Conservation (phyloP, 2,797 vertebrate species). For the Melopsittacus undulatus region DNA sequence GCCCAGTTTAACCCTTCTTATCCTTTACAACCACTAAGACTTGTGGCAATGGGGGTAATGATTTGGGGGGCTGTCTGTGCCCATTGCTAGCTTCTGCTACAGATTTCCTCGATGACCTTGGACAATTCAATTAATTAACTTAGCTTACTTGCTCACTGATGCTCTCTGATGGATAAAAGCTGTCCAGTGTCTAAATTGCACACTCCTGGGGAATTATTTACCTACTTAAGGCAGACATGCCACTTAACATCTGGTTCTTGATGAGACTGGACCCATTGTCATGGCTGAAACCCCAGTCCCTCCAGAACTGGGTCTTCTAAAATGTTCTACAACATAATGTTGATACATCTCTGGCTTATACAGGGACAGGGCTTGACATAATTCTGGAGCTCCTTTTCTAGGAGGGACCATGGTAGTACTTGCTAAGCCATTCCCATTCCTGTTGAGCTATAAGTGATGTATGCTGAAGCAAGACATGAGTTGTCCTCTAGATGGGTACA, state of each 20-base stretch:
- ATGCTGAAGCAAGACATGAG: background rate
- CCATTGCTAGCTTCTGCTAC: background rate
- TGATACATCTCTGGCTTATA: background rate
- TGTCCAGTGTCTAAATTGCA: background rate
- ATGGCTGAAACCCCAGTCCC: accelerated
- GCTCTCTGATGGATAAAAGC: background rate
- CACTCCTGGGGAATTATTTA: background rate
- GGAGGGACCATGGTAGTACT: background rate
- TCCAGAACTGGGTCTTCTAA: background rate
- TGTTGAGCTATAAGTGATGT: background rate
- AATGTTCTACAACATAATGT: background rate
- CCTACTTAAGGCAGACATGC: background rate
- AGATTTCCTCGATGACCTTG: background rate
- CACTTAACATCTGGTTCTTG: background rate
- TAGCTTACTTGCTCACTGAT: background rate
- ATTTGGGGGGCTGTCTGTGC: background rate
- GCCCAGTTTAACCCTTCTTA: background rate
- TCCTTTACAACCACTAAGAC: accelerated
- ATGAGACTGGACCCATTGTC: accelerated
- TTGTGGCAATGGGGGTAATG: accelerated
- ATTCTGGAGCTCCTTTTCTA: background rate
- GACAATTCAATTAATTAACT: conserved; percentile 7
- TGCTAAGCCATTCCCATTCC: accelerated
- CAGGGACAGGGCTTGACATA: background rate
- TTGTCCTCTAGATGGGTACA: background rate